phyloP scores from a whole-genome alignment of 1,140 invertebrate genomes.

The Eumaeus atala region DNA sequence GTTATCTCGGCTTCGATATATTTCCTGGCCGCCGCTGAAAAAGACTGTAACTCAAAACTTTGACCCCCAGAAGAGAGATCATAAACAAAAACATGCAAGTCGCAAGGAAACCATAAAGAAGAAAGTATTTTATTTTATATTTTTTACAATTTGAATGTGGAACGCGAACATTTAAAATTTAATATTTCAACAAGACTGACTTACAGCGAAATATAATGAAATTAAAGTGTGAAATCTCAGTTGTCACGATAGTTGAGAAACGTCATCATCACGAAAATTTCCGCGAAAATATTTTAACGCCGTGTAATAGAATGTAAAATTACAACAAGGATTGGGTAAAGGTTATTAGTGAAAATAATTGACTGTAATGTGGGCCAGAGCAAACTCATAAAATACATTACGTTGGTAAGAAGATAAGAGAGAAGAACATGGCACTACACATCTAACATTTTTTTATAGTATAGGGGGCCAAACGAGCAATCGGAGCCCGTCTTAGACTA shows the following conservation, averaged over 20 bases:
- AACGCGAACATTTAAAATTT: conserved; percentile 24
- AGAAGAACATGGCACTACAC: too few relatives aligned
- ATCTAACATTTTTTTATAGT: too few relatives aligned
- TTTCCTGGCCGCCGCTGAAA: too few relatives aligned
- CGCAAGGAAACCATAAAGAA: conserved; percentile 6
- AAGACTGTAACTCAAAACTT: too few relatives aligned
- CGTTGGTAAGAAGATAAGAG: too few relatives aligned
- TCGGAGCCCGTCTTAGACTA: too few relatives aligned
- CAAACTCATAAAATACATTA: too few relatives aligned
- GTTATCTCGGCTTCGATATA: too few relatives aligned
- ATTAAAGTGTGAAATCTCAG: conserved; percentile 41
- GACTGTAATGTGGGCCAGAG: too few relatives aligned
- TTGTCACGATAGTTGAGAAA: conserved; percentile 53
- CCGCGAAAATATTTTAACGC: conserved; percentile 12
- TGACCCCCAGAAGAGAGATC: background rate
- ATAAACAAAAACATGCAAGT: background rate
- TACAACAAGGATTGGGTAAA: background rate
- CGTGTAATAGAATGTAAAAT: background rate
- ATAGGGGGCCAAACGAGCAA: too few relatives aligned
- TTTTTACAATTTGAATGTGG: conserved; percentile 22
- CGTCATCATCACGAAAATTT: conserved; percentile 16
- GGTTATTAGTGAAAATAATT: background rate
- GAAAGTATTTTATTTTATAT: conserved; percentile 6
- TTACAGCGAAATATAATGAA: conserved; percentile 28
- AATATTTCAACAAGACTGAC: conserved; percentile 27